Conservation (phyloP, 2,888 invertebrate species). For the Drosophila helvetica region DNA sequence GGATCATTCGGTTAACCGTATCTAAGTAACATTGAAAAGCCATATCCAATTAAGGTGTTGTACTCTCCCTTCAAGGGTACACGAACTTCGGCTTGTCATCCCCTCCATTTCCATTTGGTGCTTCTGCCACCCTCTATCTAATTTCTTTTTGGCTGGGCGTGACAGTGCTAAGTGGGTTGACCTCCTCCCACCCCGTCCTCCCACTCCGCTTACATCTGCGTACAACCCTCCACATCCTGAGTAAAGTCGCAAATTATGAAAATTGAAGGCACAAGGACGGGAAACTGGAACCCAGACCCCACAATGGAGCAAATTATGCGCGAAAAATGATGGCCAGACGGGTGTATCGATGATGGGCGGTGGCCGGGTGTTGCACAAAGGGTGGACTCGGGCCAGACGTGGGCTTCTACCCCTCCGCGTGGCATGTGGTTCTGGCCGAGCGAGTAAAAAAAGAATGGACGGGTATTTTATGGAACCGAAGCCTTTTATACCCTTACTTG, state of each 20-base stretch:
- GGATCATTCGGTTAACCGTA: not conserved
- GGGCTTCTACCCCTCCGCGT: not conserved
- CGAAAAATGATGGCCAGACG: conserved; percentile 68
- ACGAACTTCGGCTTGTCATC: conserved; percentile 9
- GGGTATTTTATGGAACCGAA: not conserved
- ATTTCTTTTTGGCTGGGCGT: conserved; percentile 52
- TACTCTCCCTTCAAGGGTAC: conserved; percentile 24
- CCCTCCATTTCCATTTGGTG: not conserved
- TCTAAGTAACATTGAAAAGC: not conserved
- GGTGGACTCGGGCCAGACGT: conserved; percentile 14
- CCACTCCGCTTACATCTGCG: conserved; percentile 28
- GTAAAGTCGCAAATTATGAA: conserved; percentile 64
- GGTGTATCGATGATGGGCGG: conserved; percentile 16
- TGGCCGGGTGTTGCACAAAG: not conserved
- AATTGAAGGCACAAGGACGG: conserved; percentile 54
- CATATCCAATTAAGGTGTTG: not conserved
- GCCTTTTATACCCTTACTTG: not conserved
- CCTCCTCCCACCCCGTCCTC: conserved; percentile 38
- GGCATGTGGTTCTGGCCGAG: no score
- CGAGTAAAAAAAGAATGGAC: no score
- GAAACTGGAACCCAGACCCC: conserved; percentile 25
- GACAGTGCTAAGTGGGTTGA: conserved; percentile 66
- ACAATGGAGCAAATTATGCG: conserved; percentile 79
- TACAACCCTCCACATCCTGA: conserved; percentile 4
- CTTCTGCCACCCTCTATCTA: conserved; percentile 1